Conservation (phyloP, 2,797 vertebrate species). For the Cossypha heuglini region DNA sequence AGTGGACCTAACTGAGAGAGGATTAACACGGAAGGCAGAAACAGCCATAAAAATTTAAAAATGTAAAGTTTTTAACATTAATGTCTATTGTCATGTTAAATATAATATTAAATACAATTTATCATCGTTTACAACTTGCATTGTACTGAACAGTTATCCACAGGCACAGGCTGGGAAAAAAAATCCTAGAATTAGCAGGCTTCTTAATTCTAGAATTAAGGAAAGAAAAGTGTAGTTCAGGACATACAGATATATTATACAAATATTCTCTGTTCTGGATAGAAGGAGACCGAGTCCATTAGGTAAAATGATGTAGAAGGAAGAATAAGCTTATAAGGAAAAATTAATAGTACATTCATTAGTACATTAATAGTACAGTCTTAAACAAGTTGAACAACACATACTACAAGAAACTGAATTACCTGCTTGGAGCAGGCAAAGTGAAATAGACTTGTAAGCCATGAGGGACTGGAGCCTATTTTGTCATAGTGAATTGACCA, state of each 20-base stretch:
- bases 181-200: not conserved
- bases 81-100: not conserved
- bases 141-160: not conserved
- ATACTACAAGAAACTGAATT: not conserved
- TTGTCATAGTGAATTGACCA: not conserved
- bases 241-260: not conserved
- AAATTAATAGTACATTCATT: not conserved
- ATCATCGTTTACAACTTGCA: not conserved
- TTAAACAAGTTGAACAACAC: not conserved
- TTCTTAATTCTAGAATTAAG: not conserved
- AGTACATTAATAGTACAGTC: not conserved
- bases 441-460: not conserved
- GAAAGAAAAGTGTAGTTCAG: not conserved
- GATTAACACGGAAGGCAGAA: not conserved
- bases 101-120: accelerated
- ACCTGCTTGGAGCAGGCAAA: not conserved
- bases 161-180: not conserved
- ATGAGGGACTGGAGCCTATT: not conserved
- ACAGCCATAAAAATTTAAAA: not conserved
- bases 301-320: not conserved
- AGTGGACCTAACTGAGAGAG: not conserved
- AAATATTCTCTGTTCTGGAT: not conserved
- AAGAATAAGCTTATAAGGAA: not conserved
- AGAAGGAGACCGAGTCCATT: not conserved
- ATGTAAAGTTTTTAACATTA: not conserved